Conservation (phyloP, 1,140 invertebrate species). For the Leptopilina clavipes region DNA sequence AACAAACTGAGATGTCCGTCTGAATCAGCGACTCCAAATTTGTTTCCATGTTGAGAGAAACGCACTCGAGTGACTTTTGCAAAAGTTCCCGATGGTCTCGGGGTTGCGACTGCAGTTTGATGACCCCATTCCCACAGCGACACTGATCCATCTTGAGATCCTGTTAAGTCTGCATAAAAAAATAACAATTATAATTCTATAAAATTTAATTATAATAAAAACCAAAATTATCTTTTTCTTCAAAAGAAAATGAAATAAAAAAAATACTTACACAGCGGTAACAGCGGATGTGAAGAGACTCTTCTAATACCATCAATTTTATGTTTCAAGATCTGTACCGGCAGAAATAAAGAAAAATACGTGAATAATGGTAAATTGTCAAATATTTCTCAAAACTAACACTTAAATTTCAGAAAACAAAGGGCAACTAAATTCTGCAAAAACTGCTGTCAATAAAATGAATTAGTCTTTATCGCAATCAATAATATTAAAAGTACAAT, state of each 20-base stretch:
- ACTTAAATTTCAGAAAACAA: slow-evolving; percentile 40
- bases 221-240: no score
- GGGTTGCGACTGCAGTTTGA: slow-evolving; percentile 89
- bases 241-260: background rate
- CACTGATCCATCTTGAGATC: slow-evolving; percentile 97
- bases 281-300: slow-evolving; percentile 94
- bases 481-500: no score
- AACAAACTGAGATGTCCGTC: slow-evolving; percentile 94
- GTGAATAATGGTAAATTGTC: slow-evolving; percentile 16
- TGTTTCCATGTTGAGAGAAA: slow-evolving; percentile 98
- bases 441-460: background rate
- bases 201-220: background rate
- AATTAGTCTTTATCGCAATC: no score
- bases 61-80: slow-evolving; percentile 97
- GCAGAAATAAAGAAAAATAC: slow-evolving; percentile 46
- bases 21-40: slow-evolving; percentile 96
- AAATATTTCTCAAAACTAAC: slow-evolving; percentile 34
- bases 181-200: background rate
- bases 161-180: slow-evolving; percentile 87
- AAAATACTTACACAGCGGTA: slow-evolving; percentile 91
- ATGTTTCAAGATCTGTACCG: slow-evolving; percentile 85
- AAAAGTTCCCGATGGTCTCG: slow-evolving; percentile 90
- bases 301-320: slow-evolving; percentile 95
- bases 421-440: slow-evolving; percentile 27
- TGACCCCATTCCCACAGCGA: slow-evolving; percentile 99